Evolutionary conservation across 92 coral and sea anemone genomes (phyloP), one percentile per base, ranked within the genome.

Genomic region (Plumapathes pennacea): DNA sequence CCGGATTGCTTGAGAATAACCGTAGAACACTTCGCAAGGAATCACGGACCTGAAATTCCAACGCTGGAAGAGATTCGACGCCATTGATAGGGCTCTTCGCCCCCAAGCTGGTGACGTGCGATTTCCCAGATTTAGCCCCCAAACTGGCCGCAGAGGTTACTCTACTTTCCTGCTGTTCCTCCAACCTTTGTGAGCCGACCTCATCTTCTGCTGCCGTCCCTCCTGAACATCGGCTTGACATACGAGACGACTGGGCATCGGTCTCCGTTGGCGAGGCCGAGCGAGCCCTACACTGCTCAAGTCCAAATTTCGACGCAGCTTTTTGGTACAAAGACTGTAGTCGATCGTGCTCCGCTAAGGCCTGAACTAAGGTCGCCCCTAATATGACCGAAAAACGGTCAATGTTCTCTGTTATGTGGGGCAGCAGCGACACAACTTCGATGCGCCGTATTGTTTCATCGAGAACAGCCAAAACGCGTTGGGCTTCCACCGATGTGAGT

Each of bases 401-500:
- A 20, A 89, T 54, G 56, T 89, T 89, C 54, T 89, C 99, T 29
- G 73, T 71, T 5, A 89, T 72, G 72, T 71, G 81, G 2, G 99
- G 99, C 31, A 94, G 72, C 26, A 89, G 69, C 31, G 94, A 83
- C 29, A 82, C 90, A 25, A 94, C 72, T 51, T 94, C 99, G 24
- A 78, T 68, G 21, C 90, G 72, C 25, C 88, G 85, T 49, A 94
- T 80, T 21, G 91, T 73, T 41, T 89, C 99, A 17, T 94, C 99
- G 32, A 85, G 76, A 4, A 82, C 94, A 2, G 99, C 95, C 18
- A 94, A 57, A 5, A 94, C 89, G 25, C 99, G 89, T 53, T 94
- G 99, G 4, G 99, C 80, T 65, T 94, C 99, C 41, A 94, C 90
- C 10, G 99, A 88, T 45, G 99, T 82, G 32, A 94, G 86, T 66